These are phyloP conservation scores for Sinopyrophorus schimmeli DNA, from an alignment of 2,888 invertebrate species.

Conservation along the genomic window DNA sequence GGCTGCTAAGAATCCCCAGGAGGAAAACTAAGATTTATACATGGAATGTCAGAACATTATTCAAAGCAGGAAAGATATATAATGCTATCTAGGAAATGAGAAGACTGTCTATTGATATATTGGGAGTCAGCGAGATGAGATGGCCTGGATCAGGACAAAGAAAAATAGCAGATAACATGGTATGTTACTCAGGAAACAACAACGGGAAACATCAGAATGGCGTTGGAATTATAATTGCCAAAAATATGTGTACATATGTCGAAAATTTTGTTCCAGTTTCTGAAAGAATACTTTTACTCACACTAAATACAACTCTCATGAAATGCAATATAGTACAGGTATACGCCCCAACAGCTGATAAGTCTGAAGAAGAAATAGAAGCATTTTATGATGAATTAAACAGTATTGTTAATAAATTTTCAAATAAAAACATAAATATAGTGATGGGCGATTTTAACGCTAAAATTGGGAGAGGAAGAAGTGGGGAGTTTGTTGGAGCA, in stretches of 20 bases:
- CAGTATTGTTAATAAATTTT: slow-evolving; percentile 1
- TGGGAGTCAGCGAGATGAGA: slow-evolving; percentile 8
- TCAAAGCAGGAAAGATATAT: slow-evolving; percentile 3
- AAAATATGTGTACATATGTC: neutral
- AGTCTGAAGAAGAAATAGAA: slow-evolving; percentile 5
- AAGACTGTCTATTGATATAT: slow-evolving; percentile 7
- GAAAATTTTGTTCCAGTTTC: slow-evolving; percentile 7
- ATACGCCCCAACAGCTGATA: slow-evolving; percentile 7
- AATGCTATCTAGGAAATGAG: slow-evolving; percentile 7
- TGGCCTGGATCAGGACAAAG: slow-evolving; percentile 6
- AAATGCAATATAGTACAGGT: slow-evolving; percentile 4
- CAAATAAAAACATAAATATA: slow-evolving; percentile 2
- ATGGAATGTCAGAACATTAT: slow-evolving; percentile 8
- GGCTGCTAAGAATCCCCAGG: too few species aligned
- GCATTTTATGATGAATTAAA: neutral
- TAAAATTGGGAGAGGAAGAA: slow-evolving; percentile 3
- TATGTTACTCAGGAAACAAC: slow-evolving; percentile 6
- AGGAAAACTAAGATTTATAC: slow-evolving; percentile 4
- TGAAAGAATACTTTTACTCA: slow-evolving; percentile 5
- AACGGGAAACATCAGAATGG: slow-evolving; percentile 3
- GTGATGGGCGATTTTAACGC: slow-evolving; percentile 3
- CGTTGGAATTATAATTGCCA: slow-evolving; percentile 6
- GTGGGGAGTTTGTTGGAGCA: neutral
- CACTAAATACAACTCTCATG: slow-evolving; percentile 2
- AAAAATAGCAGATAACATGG: neutral